A percentile compares a stretch with the other conserved stretches of the same genome.
Evolutionary conservation across 2,113 vertebrate species (phyloP).

Genomic region (Centropristis striata): DNA sequence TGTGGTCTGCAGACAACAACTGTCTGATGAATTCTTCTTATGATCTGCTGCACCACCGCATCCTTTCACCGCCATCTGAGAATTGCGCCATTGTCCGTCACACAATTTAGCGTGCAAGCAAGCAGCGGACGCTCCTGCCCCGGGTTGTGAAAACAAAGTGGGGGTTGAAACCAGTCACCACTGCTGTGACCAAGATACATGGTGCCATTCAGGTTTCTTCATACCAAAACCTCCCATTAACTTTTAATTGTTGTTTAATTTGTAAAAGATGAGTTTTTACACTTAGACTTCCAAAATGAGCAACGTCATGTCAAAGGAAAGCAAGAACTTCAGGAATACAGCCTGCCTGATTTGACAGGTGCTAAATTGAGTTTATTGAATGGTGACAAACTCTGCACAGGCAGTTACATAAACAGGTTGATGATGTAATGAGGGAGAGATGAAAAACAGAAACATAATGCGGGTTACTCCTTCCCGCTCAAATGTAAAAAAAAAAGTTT

Average conservation of each 20-base stretch:
- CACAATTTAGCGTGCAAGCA: slow-evolving; percentile 27
- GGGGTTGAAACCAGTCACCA: slow-evolving; percentile 11
- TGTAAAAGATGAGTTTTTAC: neutral
- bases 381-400: slow-evolving; percentile 6
- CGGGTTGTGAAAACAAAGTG: slow-evolving; percentile 19
- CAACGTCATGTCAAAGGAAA: neutral
- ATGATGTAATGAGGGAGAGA: neutral
- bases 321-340: neutral
- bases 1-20: neutral
- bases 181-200: neutral
- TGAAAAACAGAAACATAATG: slow-evolving; percentile 9
- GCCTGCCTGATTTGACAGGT: slow-evolving; percentile 24
- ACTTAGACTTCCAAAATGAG: neutral
- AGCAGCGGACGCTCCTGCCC: slow-evolving; percentile 22
- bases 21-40: slow-evolving; percentile 28
- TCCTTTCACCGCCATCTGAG: slow-evolving; percentile 36
- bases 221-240: neutral
- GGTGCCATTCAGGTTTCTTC: neutral
- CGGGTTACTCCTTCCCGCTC: neutral
- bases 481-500: neutral
- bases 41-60: slow-evolving; percentile 33
- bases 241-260: too few relatives aligned
- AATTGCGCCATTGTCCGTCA: slow-evolving; percentile 51
- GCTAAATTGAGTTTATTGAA: slow-evolving; percentile 23
- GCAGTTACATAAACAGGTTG: slow-evolving; percentile 41